Evolutionary conservation across 1,140 invertebrate genomes (phyloP), one percentile per base, ranked within the genome.

Genomic region (Oscheius sp.): DNA sequence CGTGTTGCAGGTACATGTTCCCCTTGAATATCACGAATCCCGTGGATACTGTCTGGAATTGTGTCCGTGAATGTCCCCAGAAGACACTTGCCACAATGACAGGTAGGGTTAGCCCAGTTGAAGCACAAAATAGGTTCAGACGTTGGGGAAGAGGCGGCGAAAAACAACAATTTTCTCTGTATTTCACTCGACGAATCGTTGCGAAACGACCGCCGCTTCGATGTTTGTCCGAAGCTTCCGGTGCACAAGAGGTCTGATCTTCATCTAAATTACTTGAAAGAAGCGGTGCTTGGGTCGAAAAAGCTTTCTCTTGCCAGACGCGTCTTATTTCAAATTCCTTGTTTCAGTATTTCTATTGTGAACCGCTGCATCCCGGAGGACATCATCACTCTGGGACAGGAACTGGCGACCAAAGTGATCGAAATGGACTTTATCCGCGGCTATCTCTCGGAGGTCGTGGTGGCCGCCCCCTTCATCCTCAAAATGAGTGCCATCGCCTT

Each of bases 1-100:
- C 49, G 49, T 55, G 38, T 55, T 55, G 15, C 23, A 55, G 49
- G 23, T 55, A 55, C 49, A 55, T 55, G 49, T 55, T 55, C 28
- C 49, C 49, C 28, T 20, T 55, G 49, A 55, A 55, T 23, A 55
- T 7, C 49, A 55, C 49, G 7, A 55, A 55, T 55, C 49, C 49
- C 23, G 15, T 55, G 49, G 7, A 55, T 23, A 55, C 7, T 55
- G 23, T 55, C 23, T 55, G 49, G 49, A 55, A 55, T 55, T 55
- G 49, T 23, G 49, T 55, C 4, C 15, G 4, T 15, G 7, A 55
- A 23, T 55, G 49, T 55, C 49, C 49, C 28, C 49, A 55, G 4
- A 26, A 55, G 23, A 23, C 49, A 7, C 15, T 55, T 55, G 49
- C 7, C 15, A 55, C 49, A 13, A 7, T 10, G n/a, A 10, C 38